Conservation (phyloP, 2,797 vertebrate species). For the Cynopterus sphinx region DNA sequence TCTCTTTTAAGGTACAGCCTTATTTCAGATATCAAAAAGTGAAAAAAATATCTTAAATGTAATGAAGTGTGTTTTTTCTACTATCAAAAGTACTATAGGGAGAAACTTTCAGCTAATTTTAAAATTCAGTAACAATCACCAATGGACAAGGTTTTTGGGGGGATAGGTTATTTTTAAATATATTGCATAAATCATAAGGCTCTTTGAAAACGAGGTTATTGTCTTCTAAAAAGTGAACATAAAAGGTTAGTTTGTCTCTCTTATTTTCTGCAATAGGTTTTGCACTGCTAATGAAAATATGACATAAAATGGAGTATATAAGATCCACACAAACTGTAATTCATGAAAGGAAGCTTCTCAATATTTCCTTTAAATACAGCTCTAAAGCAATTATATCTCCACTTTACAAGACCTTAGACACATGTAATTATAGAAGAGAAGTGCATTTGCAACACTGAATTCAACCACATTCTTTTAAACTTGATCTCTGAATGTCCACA, state of each 20-base stretch:
- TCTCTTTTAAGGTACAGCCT: neutral
- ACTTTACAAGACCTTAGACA: constrained; percentile 26
- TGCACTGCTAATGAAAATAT: constrained; percentile 58
- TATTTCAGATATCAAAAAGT: constrained; percentile 20
- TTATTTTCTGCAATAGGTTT: constrained; percentile 37
- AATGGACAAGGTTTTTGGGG: neutral
- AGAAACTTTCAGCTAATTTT: constrained; percentile 72
- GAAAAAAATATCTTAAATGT: neutral
- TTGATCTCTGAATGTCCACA: neutral
- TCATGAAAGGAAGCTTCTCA: constrained; percentile 56
- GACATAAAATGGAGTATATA: neutral
- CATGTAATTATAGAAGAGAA: constrained; percentile 18
- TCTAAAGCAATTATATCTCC: constrained; percentile 18
- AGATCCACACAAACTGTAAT: constrained; percentile 5
- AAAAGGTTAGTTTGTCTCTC: constrained; percentile 29
- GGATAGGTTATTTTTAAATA: constrained; percentile 40
- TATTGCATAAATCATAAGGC: neutral
- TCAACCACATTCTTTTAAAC: neutral
- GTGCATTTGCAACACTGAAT: constrained; percentile 29
- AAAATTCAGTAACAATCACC: neutral
- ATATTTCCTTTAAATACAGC: constrained; percentile 59
- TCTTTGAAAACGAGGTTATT: constrained; percentile 43
- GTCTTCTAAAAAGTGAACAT: constrained; percentile 53
- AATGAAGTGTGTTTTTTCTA: neutral
- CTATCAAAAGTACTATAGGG: neutral